Base-by-base conservation (phyloP, 2,888 invertebrate genomes). In the Perizoma flavofasciatum region DNA sequence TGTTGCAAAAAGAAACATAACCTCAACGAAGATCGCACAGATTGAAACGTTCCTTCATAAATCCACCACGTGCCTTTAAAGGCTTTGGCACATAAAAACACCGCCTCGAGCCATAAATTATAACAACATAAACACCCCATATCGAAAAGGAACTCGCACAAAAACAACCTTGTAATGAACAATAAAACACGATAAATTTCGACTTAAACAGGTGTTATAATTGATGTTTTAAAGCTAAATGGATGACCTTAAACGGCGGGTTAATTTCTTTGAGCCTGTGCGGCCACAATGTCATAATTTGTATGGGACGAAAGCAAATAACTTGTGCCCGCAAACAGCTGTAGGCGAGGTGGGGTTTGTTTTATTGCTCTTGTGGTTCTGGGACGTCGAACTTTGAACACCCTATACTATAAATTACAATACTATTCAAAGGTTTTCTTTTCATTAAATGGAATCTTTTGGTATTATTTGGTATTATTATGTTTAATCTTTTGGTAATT, bases 161-260 rank as follows among this genome's bases (percentile, higher is more conserved):
- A 68, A 68, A 66, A 65, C 60, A 57, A 64, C 66, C 58, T 22
- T 75, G 79, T 86, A 89, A 89, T 86, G 83, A 86, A 81, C 76
- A 85, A 87, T 86, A 86, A 88, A 89, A 87, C 78, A 74, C 79
- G 74, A 89, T 91, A 91, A 92, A 92, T 90, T 88, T 86, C 72
- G 85, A 82, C 77, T 78, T 89, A 90, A 92, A 85, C 87, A 91
- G 90, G 91, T 90, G 91, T 89, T 86, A 89, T 90, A 89, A 90
- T 90, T 89, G 87, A 89, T 89, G 90, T 88, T 81, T 70, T 74
- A 67, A 79, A 84, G 84, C 74, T 85, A 85, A 88, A 88, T 85
- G 82, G 82, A 79, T 83, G 83, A 82, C 78, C 77, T 81, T 84
- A 85, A 84, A 83, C 67, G 81, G 81, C 68, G 71, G 72, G 82